A percentile compares a stretch with the other conserved stretches of the same genome.
These are phyloP conservation scores for Pollenia amentaria DNA, from an alignment of 2,888 invertebrate species.

Conservation along the genomic window DNA sequence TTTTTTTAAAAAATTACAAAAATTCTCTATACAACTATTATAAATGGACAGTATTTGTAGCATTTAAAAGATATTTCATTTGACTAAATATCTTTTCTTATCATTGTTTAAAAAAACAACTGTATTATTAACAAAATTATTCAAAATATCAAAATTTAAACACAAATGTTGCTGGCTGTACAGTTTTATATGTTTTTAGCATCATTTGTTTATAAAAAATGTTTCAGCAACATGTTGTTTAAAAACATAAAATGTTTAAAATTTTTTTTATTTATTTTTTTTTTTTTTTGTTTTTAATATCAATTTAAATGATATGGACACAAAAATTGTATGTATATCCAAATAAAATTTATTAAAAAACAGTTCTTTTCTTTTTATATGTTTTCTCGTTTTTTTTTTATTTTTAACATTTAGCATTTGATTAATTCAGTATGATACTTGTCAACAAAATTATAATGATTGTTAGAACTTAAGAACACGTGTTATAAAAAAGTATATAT, in stretches of 20 bases:
- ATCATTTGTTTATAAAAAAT: slow-evolving; percentile 32
- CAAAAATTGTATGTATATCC: slow-evolving; percentile 65
- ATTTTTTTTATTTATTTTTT: slow-evolving; percentile 12
- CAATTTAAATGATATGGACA: slow-evolving; percentile 64
- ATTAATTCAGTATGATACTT: slow-evolving; percentile 78
- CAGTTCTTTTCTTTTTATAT: slow-evolving; percentile 67
- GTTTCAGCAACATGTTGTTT: slow-evolving; percentile 59
- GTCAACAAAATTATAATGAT: slow-evolving; percentile 61
- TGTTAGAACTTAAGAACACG: slow-evolving; percentile 47
- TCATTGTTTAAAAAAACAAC: slow-evolving; percentile 40
- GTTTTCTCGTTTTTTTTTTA: slow-evolving; percentile 47
- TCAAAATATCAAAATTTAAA: slow-evolving; percentile 10
- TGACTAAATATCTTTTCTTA: not conserved
- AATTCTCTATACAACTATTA: not conserved
- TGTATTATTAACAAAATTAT: slow-evolving; percentile 53
- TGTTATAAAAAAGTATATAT: slow-evolving; percentile 58
- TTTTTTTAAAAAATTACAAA: not conserved
- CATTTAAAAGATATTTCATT: not conserved
- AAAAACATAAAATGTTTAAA: slow-evolving; percentile 35
- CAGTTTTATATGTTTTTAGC: not conserved
- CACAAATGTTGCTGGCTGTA: slow-evolving; percentile 34
- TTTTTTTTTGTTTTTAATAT: not conserved
- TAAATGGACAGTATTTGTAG: slow-evolving; percentile 68
- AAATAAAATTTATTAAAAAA: slow-evolving; percentile 69
- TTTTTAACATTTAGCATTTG: slow-evolving; percentile 84